Evolutionary conservation across 1,140 invertebrate genomes (phyloP), one percentile per base, ranked within the genome.

Genomic region (Condylostylus longicornis): DNA sequence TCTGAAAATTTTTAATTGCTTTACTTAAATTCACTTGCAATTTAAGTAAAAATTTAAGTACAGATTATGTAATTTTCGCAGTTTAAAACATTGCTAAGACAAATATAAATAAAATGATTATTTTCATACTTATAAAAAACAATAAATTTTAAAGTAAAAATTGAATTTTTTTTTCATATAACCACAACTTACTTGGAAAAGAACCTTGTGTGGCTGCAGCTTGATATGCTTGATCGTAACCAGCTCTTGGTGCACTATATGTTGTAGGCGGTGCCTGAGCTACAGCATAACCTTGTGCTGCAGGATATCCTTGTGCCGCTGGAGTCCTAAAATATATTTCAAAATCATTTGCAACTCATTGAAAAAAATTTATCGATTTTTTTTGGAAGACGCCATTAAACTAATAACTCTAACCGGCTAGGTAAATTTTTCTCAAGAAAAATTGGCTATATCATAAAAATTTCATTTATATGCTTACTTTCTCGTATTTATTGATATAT

Each of bases 221-320:
- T 49, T 79, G 76, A 49, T 81, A 79, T 33, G 74, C 72, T 35
- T 75, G 77, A 48, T 83, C 81, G 67, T 82, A 81, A 19, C 75
- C 77, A 19, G 76, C 72, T 41, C 79, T 70, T 54, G 82, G 79
- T 12, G 80, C 77, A 27, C 72, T 71, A 59, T 84, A 83, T 19
- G 77, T 80, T 22, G 79, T 79, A 21, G 79, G 76, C 18, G 77
- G 76, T 40, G 78, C 74, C 31, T 75, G 75, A 37, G 81, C 78
- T 62, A 84, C 80, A 43, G 81, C 80, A 68, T 86, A 85, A 40
- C 80, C 81, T 58, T 85, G 81, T 9, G 77, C 77, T 28, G 78
- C 74, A 43, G 77, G 77, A 61, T 85, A 86, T 33, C 79, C 77
- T 21, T 76, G 76, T 42, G 73, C 75, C 31, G 75, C 74, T 30